Evolutionary conservation across 2,888 invertebrate genomes (phyloP).

Genomic region (Dasysyrphus albostriatus): DNA sequence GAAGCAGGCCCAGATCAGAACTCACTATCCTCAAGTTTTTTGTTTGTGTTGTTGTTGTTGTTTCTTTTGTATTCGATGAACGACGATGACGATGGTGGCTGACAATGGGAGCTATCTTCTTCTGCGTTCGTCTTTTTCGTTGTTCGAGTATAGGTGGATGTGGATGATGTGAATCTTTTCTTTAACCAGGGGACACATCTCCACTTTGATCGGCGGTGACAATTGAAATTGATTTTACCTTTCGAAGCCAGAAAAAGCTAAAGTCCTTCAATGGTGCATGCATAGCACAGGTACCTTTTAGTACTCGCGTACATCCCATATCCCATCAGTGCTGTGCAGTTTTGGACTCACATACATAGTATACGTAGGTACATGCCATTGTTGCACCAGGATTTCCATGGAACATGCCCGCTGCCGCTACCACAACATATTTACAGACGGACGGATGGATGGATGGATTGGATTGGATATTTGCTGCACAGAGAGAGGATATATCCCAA

Average conservation of each 20-base stretch:
- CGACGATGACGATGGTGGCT: constrained; percentile 32
- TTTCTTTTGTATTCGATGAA: constrained; percentile 64
- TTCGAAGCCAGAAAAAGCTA: constrained; percentile 16
- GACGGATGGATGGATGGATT: constrained; percentile 44
- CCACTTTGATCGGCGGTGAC: constrained; percentile 75
- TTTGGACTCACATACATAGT: not conserved
- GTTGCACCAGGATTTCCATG: constrained; percentile 66
- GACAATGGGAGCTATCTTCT: constrained; percentile 61
- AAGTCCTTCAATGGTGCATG: constrained; percentile 46
- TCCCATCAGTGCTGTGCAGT: not conserved
- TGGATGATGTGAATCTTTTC: constrained; percentile 74
- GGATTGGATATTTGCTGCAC: constrained; percentile 16
- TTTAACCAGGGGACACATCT: constrained; percentile 69
- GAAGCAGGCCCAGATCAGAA: not conserved
- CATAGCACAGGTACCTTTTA: constrained; percentile 26
- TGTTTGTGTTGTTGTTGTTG: constrained; percentile 48
- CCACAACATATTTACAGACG: constrained; percentile 12
- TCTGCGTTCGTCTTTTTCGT: constrained; percentile 11
- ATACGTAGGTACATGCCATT: constrained; percentile 41
- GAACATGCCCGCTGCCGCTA: constrained; percentile 49
- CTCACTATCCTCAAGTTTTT: constrained; percentile 18
- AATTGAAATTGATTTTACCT: constrained; percentile 75
- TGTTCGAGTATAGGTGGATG: constrained; percentile 16
- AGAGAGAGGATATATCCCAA: constrained; percentile 36
- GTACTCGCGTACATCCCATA: not conserved